Evolutionary conservation across 2,113 vertebrate genomes (phyloP).

Genomic region (Poecilia latipinna): DNA sequence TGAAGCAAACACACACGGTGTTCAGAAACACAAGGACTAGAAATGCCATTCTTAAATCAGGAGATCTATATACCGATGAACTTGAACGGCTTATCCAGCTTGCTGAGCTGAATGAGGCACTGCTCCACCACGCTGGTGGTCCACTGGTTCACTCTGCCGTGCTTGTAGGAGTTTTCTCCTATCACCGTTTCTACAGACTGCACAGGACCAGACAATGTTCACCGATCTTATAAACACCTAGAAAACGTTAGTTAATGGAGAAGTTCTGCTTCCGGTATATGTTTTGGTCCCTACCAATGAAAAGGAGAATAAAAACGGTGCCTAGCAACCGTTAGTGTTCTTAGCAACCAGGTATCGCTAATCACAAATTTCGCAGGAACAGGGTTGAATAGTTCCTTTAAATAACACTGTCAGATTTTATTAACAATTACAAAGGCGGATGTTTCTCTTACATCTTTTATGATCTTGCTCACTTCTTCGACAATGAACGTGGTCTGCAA

Average conservation of each 20-base stretch:
- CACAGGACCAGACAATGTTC: background rate
- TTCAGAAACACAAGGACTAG: background rate
- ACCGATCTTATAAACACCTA: background rate
- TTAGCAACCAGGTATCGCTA: conserved; percentile 47
- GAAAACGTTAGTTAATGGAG: background rate
- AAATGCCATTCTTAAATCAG: background rate
- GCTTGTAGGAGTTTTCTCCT: conserved; percentile 90
- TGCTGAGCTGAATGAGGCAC: conserved; percentile 92
- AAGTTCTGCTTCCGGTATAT: background rate
- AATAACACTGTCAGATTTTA: background rate
- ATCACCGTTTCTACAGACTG: conserved; percentile 90
- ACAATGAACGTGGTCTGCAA: conserved; percentile 86
- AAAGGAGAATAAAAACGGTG: background rate
- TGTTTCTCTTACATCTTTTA: conserved; percentile 87
- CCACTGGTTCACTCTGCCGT: conserved; percentile 94
- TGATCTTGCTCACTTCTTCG: conserved; percentile 92
- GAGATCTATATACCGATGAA: conserved; percentile 85
- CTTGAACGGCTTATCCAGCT: conserved; percentile 94
- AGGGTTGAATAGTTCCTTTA: background rate
- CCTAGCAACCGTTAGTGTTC: conserved; percentile 49
- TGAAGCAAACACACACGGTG: conserved; percentile 36
- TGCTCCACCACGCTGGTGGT: conserved; percentile 89
- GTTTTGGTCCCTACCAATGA: background rate
- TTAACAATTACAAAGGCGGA: background rate
- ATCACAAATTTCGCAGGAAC: background rate